Evolutionary conservation across 2,113 vertebrate genomes (phyloP), one percentile per base, ranked within the genome.

Genomic region (Polypterus senegalus): DNA sequence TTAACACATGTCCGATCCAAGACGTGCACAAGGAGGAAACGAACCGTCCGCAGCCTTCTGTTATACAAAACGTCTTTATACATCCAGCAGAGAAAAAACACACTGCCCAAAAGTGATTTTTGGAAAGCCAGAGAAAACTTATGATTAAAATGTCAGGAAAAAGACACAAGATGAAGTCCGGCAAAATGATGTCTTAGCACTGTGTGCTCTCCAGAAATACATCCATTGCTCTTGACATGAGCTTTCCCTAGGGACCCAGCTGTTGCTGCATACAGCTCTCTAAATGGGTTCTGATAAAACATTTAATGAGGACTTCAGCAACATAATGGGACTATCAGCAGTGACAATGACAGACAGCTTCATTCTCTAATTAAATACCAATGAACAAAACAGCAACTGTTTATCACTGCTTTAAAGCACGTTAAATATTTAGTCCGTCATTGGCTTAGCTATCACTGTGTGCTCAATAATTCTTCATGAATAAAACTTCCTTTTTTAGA

Each of bases 231-330:
- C 71, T 68, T 81, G 79, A 83, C 76, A 74, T 69, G 70, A 77
- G 67, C 69, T 80, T 75, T 76, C 74, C 76, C 76, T 79, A 66
- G 72, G 74, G 77, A 84, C 69, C 66, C 71, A 80, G 73, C 78
- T 79, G 73, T 77, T 83, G 73, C 81, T 84, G 76, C 70, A 73
- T 76, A 81, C 77, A 79, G 77, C 79, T 83, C 76, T 74, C 77
- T 81, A 76, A 79, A 83, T 69, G 79, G 76, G 68, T 68, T 71
- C 73, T 76, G 73, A 79, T 76, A 73, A 85, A 85, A 84, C 77
- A 80, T 81, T 80, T 81, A 83, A 79, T 80, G 75, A 66, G 74
- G 76, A 67, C 62, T 61, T 70, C 67, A 27, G 72, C 71, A 79
- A 77, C 73, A 77, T 76, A 77, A 74, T 73, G 69, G 76, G 70